Percentiles rank a stretch among this genome's conserved stretches.
These are phyloP conservation scores for Microctenopoma steveboyesi DNA, from an alignment of 2,797 vertebrate species.

Conservation along the genomic window DNA sequence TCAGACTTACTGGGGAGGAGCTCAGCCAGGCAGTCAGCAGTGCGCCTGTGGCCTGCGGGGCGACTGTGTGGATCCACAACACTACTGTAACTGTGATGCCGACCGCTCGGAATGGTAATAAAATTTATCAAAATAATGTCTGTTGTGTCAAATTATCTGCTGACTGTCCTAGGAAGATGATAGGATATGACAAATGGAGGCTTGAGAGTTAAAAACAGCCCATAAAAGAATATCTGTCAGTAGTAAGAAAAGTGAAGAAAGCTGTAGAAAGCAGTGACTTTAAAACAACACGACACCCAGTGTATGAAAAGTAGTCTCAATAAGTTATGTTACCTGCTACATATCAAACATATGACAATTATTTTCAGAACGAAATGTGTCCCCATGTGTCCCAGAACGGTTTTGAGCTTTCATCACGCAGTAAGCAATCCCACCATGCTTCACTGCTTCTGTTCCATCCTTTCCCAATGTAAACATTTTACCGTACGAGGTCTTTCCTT, in stretches of 20 bases:
- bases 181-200: too few species aligned
- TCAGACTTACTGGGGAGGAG: slow-evolving; percentile 92
- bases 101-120: slow-evolving; percentile 90
- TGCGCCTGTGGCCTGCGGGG: slow-evolving; percentile 90
- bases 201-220: too few species aligned
- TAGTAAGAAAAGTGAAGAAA: too few species aligned
- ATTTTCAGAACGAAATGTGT: too few species aligned
- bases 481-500: neutral
- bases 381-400: neutral
- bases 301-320: neutral
- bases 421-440: slow-evolving; percentile 3
- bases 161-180: too few species aligned
- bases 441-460: slow-evolving; percentile 21
- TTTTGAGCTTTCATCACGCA: slow-evolving; percentile 11
- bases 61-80: slow-evolving; percentile 87
- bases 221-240: too few species aligned
- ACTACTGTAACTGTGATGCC: slow-evolving; percentile 93
- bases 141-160: too few species aligned
- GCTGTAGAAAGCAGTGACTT: too few species aligned
- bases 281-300: neutral
- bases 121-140: neutral
- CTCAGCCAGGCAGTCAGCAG: slow-evolving; percentile 85
- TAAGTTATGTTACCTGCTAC: neutral
- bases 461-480: slow-evolving; percentile 8
- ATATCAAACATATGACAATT: neutral